These are phyloP conservation scores for Drosophila cognata DNA, from an alignment of 2,888 invertebrate genomes.

Conservation along the genomic window DNA sequence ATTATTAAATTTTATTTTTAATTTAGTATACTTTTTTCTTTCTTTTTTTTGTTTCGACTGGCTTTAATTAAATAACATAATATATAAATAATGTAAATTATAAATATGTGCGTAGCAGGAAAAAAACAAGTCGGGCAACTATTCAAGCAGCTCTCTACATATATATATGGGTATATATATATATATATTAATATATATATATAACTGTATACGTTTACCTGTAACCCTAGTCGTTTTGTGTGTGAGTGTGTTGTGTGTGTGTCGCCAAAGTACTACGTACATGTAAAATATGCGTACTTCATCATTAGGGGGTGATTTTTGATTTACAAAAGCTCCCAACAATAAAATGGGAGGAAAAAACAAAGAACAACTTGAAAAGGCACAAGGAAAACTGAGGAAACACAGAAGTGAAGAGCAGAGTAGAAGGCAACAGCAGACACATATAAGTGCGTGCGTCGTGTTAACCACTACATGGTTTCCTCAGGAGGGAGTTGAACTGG, in stretches of 20 bases:
- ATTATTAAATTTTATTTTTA: neutral
- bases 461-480: conserved; percentile 20
- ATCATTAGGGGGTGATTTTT: conserved; percentile 68
- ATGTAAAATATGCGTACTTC: conserved; percentile 64
- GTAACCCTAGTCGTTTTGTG: conserved; percentile 39
- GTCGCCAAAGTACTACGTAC: conserved; percentile 36
- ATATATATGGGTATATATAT: neutral
- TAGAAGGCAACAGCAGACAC: conserved; percentile 28
- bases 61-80: neutral
- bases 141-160: conserved; percentile 2
- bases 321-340: conserved; percentile 53
- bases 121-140: neutral
- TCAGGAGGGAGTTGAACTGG: neutral
- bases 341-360: conserved; percentile 40
- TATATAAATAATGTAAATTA: neutral
- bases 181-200: neutral
- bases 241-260: conserved; percentile 20
- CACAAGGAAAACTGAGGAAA: conserved; percentile 43
- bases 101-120: neutral
- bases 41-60: neutral
- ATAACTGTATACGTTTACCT: conserved; percentile 3
- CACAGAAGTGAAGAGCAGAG: neutral
- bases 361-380: conserved; percentile 43
- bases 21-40: neutral
- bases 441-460: conserved; percentile 50